A percentile compares a stretch with the other conserved stretches of the same genome.
phyloP scores from a whole-genome alignment of 2,797 vertebrate species.

The Rhinoraja longicauda region DNA sequence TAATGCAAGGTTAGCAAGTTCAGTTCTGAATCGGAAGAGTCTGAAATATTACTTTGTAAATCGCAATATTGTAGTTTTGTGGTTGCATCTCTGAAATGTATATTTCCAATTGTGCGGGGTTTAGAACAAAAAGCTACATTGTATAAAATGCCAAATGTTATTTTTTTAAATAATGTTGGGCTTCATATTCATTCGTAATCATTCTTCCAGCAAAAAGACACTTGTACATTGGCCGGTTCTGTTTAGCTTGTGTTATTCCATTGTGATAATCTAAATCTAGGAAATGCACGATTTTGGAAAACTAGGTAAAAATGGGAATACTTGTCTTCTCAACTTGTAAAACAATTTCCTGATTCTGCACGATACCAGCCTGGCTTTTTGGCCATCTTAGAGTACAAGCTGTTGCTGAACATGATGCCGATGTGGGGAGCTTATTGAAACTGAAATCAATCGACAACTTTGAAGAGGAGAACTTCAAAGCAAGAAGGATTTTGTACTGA shows the following conservation, averaged over 20 bases:
- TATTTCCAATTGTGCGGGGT: background rate
- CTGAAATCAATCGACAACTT: background rate
- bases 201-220: background rate
- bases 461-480: too few relatives aligned
- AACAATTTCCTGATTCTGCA: background rate
- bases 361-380: background rate
- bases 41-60: background rate
- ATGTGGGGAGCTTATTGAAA: background rate
- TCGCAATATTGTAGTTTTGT: background rate
- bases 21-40: background rate
- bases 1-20: background rate
- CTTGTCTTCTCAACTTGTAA: background rate
- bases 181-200: background rate
- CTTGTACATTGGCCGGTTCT: background rate
- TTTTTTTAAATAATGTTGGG: background rate
- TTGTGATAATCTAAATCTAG: background rate
- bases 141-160: background rate
- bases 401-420: background rate
- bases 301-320: background rate
- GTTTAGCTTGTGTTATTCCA: background rate
- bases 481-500: background rate
- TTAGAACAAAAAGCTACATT: background rate
- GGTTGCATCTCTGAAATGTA: background rate
- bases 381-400: background rate
- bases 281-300: background rate